Conservation (phyloP, 2,113 vertebrate species). For the Nansenia antarctica region DNA sequence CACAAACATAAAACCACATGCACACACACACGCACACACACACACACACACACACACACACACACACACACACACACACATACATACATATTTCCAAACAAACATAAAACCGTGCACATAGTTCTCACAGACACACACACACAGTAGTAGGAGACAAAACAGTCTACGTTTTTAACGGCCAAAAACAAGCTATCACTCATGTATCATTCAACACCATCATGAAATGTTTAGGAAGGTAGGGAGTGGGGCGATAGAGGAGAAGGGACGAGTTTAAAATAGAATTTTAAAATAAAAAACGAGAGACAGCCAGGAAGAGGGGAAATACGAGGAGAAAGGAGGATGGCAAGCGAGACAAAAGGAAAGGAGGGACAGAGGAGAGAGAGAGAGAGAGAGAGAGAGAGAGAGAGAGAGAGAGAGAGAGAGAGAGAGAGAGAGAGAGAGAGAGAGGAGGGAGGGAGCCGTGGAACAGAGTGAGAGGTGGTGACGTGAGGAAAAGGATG, state of each 20-base stretch:
- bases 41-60: constrained; percentile 5
- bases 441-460: constrained; percentile 10
- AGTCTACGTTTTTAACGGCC: constrained; percentile 34
- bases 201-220: constrained; percentile 69
- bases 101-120: too few relatives aligned
- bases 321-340: not conserved
- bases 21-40: constrained; percentile 12
- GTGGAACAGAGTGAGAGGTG: constrained; percentile 53
- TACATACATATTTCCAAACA: not conserved
- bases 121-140: not conserved
- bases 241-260: constrained; percentile 40
- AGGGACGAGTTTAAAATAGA: constrained; percentile 37
- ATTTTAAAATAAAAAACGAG: not conserved
- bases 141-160: constrained; percentile 31
- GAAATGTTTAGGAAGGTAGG: constrained; percentile 61
- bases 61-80: constrained; percentile 6
- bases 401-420: constrained; percentile 18
- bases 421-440: not conserved
- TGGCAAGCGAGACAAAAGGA: constrained; percentile 44
- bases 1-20: too few relatives aligned
- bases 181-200: constrained; percentile 61
- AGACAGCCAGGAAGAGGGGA: constrained; percentile 13
- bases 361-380: constrained; percentile 32
- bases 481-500: constrained; percentile 53
- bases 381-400: constrained; percentile 33